Percentiles rank a stretch among this genome's conserved stretches.
phyloP scores from a whole-genome alignment of 2,888 invertebrate genomes.

The Rhogogaster chlorosoma region DNA sequence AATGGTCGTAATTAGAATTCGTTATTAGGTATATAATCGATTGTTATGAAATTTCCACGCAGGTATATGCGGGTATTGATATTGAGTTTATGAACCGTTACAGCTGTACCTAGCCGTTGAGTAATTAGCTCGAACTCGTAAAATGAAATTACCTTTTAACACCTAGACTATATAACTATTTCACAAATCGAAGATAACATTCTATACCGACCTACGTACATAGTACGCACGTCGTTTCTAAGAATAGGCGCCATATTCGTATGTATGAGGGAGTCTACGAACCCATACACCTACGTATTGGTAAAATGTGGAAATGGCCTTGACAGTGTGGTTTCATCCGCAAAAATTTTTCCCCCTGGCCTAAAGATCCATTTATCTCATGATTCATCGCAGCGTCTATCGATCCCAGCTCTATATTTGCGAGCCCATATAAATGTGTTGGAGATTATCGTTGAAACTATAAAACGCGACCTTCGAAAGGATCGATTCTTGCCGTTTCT shows the following conservation, averaged over 20 bases:
- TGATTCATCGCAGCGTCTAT: constrained; percentile 21
- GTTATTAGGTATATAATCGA: not conserved
- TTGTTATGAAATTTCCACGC: not conserved
- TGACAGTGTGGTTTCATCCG: not conserved
- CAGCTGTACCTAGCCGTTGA: not conserved
- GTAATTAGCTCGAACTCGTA: not conserved
- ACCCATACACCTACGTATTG: not conserved
- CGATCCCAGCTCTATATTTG: not conserved
- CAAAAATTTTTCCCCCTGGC: not conserved
- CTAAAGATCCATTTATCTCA: not conserved
- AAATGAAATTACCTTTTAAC: constrained; percentile 30
- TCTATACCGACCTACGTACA: not conserved
- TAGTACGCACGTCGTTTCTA: not conserved
- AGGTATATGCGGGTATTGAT: not conserved
- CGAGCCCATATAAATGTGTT: not conserved
- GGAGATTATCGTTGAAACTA: not conserved
- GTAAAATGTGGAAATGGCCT: not conserved
- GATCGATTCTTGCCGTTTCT: not conserved
- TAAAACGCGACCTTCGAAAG: not conserved
- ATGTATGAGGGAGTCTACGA: not conserved
- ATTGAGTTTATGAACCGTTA: constrained; percentile 4
- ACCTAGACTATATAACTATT: not conserved
- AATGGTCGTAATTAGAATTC: not conserved
- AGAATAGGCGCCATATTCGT: constrained; percentile 9
- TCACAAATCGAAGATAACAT: not conserved